Base-by-base conservation (phyloP, 2,888 invertebrate genomes). In the Platyscelio sp. region DNA sequence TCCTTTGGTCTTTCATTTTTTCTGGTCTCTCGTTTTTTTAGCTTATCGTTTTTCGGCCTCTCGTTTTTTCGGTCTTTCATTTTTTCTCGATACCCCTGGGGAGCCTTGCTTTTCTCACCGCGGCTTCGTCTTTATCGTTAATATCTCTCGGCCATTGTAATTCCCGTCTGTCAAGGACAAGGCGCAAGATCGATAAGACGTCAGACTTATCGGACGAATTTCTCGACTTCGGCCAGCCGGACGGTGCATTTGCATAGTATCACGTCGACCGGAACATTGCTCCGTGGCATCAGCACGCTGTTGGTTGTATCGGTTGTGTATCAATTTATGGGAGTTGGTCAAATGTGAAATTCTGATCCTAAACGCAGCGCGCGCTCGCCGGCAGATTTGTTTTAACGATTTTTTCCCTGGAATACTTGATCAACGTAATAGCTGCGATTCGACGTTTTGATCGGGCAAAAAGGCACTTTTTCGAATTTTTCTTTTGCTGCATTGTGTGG, bases 131-230 rank as follows among this genome's bases (percentile, higher is more conserved):
- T 74, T 74, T 74, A 71, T 71, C 71, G 24, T 24, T 27, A 27
- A 33, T 56, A 71, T 67, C 54, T 54, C 63, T 27, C 38, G 65
- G 26, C 77, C 70, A 56, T 15, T 46, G 61, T 54, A 68, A 77
- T 77, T 70, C 43, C 54, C 60, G 51, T 40, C 81, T 33, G 75
- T 65, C 76, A 84, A 80, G 80, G 76, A 71, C 84, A 58, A 75
- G 54, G 58, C 76, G 54, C 65, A 33, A 63, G 67, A 79, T 79
- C 83, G 83, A 84, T 84, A 80, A 79, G 79, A 67, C 68, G 74
- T 61, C 29, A 49, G 54, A 71, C 74, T 78, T 83, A 83, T 74
- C 74, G 78, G 72, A 63, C 74, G 63, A 40, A 61, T 61, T 67
- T 51, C 77, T 63, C 49, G 54, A 24, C 56, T 33, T 33, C 78